A percentile compares a stretch with the other conserved stretches of the same genome.
phyloP scores from a whole-genome alignment of 2,888 invertebrate species.

The Melinaea menophilus region DNA sequence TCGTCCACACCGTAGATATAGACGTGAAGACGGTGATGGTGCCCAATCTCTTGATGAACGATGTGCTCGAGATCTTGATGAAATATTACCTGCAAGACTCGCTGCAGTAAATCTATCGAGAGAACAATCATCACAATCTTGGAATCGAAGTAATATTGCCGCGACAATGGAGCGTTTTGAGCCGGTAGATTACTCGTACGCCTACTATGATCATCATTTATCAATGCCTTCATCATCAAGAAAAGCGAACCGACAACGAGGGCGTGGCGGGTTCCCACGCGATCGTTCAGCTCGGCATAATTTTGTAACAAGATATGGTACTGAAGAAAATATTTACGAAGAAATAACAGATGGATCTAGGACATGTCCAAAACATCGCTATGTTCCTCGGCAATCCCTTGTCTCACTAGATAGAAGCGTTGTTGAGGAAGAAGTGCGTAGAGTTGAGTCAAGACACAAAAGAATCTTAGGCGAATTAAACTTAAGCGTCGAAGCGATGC shows the following conservation, averaged over 20 bases:
- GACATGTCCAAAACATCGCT: slow-evolving; percentile 72
- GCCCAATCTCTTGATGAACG: slow-evolving; percentile 71
- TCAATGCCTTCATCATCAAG: slow-evolving; percentile 79
- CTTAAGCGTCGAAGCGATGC: slow-evolving; percentile 92
- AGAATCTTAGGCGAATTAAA: slow-evolving; percentile 91
- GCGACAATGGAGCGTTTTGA: slow-evolving; percentile 82
- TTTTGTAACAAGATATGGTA: slow-evolving; percentile 87
- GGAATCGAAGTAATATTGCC: slow-evolving; percentile 81
- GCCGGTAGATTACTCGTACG: slow-evolving; percentile 88
- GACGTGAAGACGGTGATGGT: slow-evolving; percentile 66
- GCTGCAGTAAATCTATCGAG: slow-evolving; percentile 69
- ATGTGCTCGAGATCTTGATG: slow-evolving; percentile 71
- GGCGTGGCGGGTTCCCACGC: slow-evolving; percentile 63
- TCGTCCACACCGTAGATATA: slow-evolving; percentile 59
- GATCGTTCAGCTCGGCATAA: slow-evolving; percentile 79
- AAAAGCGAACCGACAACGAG: slow-evolving; percentile 66
- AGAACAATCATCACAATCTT: slow-evolving; percentile 71
- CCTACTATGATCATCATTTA: slow-evolving; percentile 87
- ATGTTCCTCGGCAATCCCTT: slow-evolving; percentile 77
- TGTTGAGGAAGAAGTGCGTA: slow-evolving; percentile 89
- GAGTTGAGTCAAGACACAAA: slow-evolving; percentile 89
- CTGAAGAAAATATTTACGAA: slow-evolving; percentile 90
- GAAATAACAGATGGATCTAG: slow-evolving; percentile 84
- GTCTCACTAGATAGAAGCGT: slow-evolving; percentile 84
- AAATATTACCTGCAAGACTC: slow-evolving; percentile 72